phyloP scores from a whole-genome alignment of 1,140 invertebrate species.

The Anoplophora glabripennis region DNA sequence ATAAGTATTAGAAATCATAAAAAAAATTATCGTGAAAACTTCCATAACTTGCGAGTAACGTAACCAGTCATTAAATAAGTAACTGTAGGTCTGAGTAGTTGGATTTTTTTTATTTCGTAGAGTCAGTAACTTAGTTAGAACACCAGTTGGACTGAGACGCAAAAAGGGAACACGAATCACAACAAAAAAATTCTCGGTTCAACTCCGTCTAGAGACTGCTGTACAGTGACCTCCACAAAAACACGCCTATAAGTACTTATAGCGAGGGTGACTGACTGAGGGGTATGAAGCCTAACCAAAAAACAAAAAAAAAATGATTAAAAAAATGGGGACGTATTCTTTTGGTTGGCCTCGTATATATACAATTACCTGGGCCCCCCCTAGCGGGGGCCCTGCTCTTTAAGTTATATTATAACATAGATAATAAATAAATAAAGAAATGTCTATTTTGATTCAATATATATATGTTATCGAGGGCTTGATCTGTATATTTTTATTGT shows the following conservation, averaged over 20 bases:
- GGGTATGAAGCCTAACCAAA: conserved; percentile 3
- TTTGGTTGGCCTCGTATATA: too few relatives aligned
- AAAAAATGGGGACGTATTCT: too few relatives aligned
- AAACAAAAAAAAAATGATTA: too few relatives aligned
- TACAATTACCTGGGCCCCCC: neutral
- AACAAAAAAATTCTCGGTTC: neutral
- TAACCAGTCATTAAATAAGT: conserved; percentile 14
- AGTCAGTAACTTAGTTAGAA: too few relatives aligned
- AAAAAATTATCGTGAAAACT: conserved; percentile 1
- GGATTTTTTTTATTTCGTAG: conserved; percentile 16
- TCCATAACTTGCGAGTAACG: conserved; percentile 5
- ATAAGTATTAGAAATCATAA: conserved; percentile 34
- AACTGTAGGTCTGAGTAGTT: conserved; percentile 18
- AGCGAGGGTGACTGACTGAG: conserved; percentile 38
- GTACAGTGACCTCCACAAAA: conserved; percentile 30
- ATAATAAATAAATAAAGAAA: conserved; percentile 32
- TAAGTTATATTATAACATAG: conserved; percentile 23
- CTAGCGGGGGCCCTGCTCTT: conserved; percentile 23
- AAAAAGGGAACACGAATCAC: neutral
- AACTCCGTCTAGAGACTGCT: conserved; percentile 23
- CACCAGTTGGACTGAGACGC: neutral
- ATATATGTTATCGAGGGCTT: conserved; percentile 41
- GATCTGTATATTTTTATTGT: conserved; percentile 46
- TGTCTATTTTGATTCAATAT: conserved; percentile 46
- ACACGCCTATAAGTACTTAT: conserved; percentile 39